A percentile compares a stretch with the other conserved stretches of the same genome.
Conservation (phyloP, 2,113 vertebrate species). For the Gorsachius goisagi region DNA sequence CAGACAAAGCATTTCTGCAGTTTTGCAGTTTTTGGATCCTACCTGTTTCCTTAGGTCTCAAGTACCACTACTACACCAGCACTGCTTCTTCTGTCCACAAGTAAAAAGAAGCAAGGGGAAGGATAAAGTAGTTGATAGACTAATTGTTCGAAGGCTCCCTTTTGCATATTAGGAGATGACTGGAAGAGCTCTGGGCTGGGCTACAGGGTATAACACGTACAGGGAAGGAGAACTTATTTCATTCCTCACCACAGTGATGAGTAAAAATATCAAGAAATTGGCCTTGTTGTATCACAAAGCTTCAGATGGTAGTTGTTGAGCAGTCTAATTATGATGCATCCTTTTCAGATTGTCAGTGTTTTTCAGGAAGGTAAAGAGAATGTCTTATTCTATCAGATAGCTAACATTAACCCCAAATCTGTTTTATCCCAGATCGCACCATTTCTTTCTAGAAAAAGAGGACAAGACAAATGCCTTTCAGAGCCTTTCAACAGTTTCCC, state of each 20-base stretch:
- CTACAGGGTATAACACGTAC: neutral
- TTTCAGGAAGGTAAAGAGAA: neutral
- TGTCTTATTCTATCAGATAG: neutral
- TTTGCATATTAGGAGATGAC: neutral
- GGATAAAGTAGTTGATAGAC: neutral
- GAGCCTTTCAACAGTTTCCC: neutral
- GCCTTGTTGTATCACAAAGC: neutral
- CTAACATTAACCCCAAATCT: neutral
- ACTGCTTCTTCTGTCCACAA: neutral
- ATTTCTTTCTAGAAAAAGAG: neutral
- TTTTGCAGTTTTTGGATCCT: neutral
- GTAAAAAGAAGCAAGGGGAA: neutral
- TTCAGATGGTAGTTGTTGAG: neutral
- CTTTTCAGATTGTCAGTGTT: neutral
- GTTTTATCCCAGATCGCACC: neutral
- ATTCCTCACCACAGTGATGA: neutral
- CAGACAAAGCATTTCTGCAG: neutral
- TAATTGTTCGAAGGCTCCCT: neutral
- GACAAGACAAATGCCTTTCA: neutral
- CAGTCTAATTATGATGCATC: neutral
- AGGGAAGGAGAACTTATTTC: neutral
- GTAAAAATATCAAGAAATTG: neutral
- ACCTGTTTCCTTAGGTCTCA: neutral
- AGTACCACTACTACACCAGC: neutral
- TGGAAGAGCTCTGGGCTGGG: neutral